Percentiles rank a stretch among this genome's conserved stretches.
Conservation (phyloP, 2,113 vertebrate genomes). For the Merops nubicus region DNA sequence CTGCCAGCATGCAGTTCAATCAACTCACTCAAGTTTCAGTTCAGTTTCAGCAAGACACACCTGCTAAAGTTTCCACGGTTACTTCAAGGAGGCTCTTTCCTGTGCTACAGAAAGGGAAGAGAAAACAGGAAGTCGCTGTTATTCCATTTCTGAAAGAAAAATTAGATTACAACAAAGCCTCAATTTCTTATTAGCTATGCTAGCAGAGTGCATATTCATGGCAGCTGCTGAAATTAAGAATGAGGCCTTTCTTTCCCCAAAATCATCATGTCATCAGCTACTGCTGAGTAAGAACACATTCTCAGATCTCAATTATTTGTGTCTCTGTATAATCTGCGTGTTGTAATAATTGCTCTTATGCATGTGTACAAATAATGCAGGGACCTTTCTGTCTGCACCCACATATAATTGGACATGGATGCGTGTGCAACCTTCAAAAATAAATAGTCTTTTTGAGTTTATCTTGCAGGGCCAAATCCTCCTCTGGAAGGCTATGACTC, state of each 20-base stretch:
- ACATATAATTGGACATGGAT: not conserved
- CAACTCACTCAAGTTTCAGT: not conserved
- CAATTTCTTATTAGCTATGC: not conserved
- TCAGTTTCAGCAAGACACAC: constrained; percentile 55
- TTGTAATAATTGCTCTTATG: not conserved
- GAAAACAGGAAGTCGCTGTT: not conserved
- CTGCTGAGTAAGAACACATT: not conserved
- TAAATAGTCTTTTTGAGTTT: not conserved
- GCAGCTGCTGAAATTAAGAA: constrained; percentile 17
- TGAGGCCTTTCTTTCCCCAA: not conserved
- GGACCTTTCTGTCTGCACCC: not conserved
- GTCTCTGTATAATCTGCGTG: not conserved
- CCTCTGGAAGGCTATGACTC: not conserved
- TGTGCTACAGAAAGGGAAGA: constrained; percentile 55
- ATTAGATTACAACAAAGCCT: not conserved
- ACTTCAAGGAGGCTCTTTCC: not conserved
- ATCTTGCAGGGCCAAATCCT: not conserved
- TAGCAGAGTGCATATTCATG: not conserved
- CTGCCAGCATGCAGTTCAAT: not conserved
- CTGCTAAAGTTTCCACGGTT: constrained; percentile 54
- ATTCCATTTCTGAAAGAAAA: not conserved
- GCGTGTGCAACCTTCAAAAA: not conserved
- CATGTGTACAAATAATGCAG: not conserved
- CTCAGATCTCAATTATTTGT: not conserved
- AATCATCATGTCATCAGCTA: not conserved